Conservation (phyloP, 2,797 vertebrate genomes). For the Alca torda region DNA sequence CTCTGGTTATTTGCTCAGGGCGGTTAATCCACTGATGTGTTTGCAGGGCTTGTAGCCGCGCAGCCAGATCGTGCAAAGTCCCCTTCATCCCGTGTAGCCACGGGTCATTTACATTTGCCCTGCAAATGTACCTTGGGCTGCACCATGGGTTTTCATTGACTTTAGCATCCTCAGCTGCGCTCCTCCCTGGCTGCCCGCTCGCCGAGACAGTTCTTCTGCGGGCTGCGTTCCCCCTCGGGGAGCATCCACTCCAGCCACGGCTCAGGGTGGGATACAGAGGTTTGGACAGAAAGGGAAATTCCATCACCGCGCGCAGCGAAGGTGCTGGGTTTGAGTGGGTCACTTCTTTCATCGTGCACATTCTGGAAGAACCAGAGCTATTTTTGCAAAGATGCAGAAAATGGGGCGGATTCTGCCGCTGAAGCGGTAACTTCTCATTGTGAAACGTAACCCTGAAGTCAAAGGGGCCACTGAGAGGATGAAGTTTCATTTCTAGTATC, state of each 20-base stretch:
- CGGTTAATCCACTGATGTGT: background rate
- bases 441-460: background rate
- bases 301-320: rapidly evolving
- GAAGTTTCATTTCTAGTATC: background rate
- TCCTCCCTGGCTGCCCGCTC: background rate
- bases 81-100: background rate
- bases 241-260: rapidly evolving
- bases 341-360: rapidly evolving
- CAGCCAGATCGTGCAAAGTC: background rate
- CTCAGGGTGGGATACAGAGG: background rate
- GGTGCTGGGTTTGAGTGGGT: rapidly evolving
- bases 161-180: rapidly evolving
- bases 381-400: background rate
- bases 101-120: background rate
- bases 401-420: background rate
- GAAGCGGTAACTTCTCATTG: background rate
- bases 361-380: background rate
- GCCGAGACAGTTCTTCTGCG: rapidly evolving
- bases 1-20: background rate
- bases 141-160: rapidly evolving
- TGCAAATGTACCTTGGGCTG: background rate
- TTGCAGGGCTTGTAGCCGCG: background rate
- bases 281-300: background rate
- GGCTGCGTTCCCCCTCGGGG: background rate
- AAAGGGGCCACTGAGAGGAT: background rate